phyloP scores from a whole-genome alignment of 1,140 invertebrate species.

The Drosophila mauritiana region DNA sequence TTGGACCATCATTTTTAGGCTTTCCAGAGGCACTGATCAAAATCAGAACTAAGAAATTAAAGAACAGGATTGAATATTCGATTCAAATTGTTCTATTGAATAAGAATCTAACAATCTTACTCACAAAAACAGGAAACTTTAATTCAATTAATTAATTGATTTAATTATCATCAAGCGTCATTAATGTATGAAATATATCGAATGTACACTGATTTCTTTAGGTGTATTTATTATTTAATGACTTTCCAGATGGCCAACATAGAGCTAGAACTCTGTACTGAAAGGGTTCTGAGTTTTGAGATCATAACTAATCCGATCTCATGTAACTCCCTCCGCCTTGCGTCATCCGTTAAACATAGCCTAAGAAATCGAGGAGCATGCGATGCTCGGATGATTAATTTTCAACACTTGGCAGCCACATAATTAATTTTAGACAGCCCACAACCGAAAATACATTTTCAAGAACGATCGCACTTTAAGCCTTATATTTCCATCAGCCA shows the following conservation, averaged over 20 bases:
- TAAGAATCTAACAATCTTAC: too few species aligned
- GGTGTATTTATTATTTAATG: constrained; percentile 4
- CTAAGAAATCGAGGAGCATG: background rate
- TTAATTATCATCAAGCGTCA: background rate
- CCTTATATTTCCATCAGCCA: constrained; percentile 22
- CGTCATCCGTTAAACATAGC: constrained; percentile 63
- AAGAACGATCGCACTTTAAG: constrained; percentile 31
- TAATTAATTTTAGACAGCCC: constrained; percentile 44
- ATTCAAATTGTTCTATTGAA: too few species aligned
- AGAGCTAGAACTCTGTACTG: background rate
- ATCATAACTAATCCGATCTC: constrained; percentile 15
- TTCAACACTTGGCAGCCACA: constrained; percentile 37
- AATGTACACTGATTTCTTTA: background rate
- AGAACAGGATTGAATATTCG: too few species aligned
- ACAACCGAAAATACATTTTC: constrained; percentile 35
- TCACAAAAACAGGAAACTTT: background rate
- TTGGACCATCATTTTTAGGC: constrained; percentile 4
- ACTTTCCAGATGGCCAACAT: constrained; percentile 6
- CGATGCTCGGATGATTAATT: constrained; percentile 55
- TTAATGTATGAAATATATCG: background rate
- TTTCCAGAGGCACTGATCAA: constrained; percentile 44
- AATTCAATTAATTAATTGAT: background rate
- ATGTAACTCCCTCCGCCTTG: constrained; percentile 55
- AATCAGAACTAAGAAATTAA: background rate
- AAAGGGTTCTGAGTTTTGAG: constrained; percentile 10